Percentiles rank a stretch among this genome's conserved stretches.
Conservation (phyloP, 2,888 invertebrate species). For the Sepioteuthis lessoniana region DNA sequence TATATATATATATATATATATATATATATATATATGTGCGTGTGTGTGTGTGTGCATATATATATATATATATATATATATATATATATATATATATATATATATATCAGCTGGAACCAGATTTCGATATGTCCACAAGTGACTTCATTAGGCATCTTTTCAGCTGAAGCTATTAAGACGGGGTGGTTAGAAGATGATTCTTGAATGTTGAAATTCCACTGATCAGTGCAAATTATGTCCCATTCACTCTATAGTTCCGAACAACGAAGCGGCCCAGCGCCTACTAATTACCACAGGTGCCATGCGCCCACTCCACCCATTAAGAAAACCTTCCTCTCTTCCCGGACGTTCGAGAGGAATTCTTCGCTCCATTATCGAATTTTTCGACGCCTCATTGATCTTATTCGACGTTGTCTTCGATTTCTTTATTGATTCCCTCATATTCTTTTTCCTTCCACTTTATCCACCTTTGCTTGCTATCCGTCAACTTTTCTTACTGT, state of each 20-base stretch:
- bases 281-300: constrained; percentile 8
- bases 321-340: too few species aligned
- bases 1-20: too few species aligned
- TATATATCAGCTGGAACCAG: neutral
- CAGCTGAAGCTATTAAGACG: neutral
- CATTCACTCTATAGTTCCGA: neutral
- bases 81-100: too few species aligned
- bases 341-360: neutral
- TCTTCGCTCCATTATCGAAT: constrained; percentile 8
- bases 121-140: neutral
- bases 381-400: neutral
- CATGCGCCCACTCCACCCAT: neutral
- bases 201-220: neutral
- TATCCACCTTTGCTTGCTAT: neutral
- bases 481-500: neutral
- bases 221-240: constrained; percentile 14
- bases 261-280: neutral
- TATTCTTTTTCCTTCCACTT: neutral
- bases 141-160: constrained; percentile 9
- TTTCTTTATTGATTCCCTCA: neutral
- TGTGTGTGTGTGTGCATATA: too few species aligned
- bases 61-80: too few species aligned
- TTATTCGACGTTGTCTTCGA: neutral
- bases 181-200: neutral
- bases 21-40: too few species aligned